phyloP scores from a whole-genome alignment of 2,797 vertebrate species.

The Thamnophis elegans region DNA sequence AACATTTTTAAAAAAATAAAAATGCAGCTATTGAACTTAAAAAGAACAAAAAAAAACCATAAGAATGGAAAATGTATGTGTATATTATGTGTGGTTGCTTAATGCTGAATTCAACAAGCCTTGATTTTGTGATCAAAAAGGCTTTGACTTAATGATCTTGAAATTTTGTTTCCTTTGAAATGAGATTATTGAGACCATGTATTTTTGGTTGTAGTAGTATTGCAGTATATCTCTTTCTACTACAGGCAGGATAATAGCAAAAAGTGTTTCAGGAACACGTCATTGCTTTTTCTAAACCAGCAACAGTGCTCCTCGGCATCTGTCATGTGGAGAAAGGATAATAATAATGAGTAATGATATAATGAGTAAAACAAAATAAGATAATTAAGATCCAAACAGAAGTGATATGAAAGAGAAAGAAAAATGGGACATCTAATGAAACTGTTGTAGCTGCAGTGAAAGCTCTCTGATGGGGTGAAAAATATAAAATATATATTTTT shows the following conservation, averaged over 20 bases:
- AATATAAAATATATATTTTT: not conserved
- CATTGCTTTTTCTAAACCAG: not conserved
- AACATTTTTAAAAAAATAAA: not conserved
- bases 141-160: not conserved
- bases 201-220: not conserved
- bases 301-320: not conserved
- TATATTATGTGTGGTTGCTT: constrained; percentile 24
- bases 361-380: not conserved
- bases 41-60: constrained; percentile 14
- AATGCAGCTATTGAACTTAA: not conserved
- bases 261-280: not conserved
- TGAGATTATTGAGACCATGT: not conserved
- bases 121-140: not conserved
- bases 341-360: not conserved
- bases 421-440: not conserved
- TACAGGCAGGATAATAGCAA: not conserved
- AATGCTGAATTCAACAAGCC: constrained; percentile 30
- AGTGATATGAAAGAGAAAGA: not conserved
- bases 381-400: not conserved
- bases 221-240: not conserved
- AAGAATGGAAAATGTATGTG: constrained; percentile 1
- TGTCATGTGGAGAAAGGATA: not conserved
- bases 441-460: not conserved
- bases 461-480: not conserved
- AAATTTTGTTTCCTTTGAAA: not conserved